Base-by-base conservation (phyloP, 2,797 vertebrate species). In the Spinus pinus region DNA sequence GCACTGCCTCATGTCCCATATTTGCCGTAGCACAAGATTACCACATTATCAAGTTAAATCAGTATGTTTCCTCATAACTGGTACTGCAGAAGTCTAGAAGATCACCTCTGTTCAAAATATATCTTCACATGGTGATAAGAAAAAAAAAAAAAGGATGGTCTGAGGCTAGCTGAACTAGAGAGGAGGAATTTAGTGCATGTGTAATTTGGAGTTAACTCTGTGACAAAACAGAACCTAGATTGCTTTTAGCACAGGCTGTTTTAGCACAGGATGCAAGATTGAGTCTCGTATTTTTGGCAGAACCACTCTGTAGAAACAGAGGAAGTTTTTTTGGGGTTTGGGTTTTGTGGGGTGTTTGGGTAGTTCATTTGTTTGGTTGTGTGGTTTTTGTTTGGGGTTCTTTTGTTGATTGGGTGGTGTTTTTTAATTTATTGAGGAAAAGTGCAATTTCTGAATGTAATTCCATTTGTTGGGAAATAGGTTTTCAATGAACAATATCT, bases 1-100 rank as follows among this genome's bases (percentile, higher is more conserved):
- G 22, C 19, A 10, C 10, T 70, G 20, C 22, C 28, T 62, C 0
- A 0, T 14, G 7, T 46, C 13, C 2, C 0, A 1, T 58, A 6
- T 23, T 71, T 85, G 31, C 66, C 5, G 0, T 24, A 42, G n/a
- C 24, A 33, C 6, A 8, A 7, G 39, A 35, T 58, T 73, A n/a
- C 19, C 70, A 57, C 46, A 35, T 58, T 19, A 67, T 31, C 20
- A 31, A 50, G 35, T 42, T 6, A 85, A 53, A 58, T 69, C 21
- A 47, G 4, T 74, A 15, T 72, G 5, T n/a, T 66, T 87, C 23
- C 18, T 66, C 4, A 2, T 57, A 82, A 50, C 17, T 39, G 30
- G 10, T 91, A 46, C 25, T 61, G 18, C 24, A 65, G 28, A 75
- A 20, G 1, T 73, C 19, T 66, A 35, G 51, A 81, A 72, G 17